Conservation (phyloP, 2,113 vertebrate genomes). For the Propithecus coquereli region DNA sequence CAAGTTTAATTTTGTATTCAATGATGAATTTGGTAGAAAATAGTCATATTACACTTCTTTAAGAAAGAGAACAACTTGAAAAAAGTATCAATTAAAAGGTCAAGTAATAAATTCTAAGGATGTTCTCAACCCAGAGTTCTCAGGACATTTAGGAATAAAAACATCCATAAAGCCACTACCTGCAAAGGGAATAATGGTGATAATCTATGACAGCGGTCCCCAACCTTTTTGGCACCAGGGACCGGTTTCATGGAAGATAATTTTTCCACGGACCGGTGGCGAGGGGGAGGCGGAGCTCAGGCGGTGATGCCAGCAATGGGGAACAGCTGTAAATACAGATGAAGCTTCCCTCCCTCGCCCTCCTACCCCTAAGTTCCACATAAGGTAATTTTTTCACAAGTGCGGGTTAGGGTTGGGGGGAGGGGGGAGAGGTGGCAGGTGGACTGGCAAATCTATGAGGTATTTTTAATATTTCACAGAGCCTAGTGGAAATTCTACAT, state of each 20-base stretch:
- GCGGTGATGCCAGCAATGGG: too few relatives aligned
- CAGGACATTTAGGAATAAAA: not conserved
- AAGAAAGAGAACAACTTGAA: not conserved
- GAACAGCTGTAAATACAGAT: too few relatives aligned
- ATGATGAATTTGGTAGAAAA: not conserved
- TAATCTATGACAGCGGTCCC: not conserved
- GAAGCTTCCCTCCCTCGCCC: too few relatives aligned
- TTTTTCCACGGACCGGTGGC: too few relatives aligned
- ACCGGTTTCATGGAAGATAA: too few relatives aligned
- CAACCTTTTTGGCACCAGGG: too few relatives aligned
- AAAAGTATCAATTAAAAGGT: not conserved
- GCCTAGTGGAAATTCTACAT: not conserved
- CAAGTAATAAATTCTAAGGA: constrained; percentile 25
- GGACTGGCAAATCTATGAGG: not conserved
- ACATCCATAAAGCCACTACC: not conserved
- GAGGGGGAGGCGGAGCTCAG: too few relatives aligned
- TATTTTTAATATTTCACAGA: constrained; percentile 41
- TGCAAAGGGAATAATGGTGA: not conserved
- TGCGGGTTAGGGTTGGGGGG: too few relatives aligned
- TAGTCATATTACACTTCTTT: not conserved
- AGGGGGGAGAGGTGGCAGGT: too few relatives aligned
- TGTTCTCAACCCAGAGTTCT: not conserved
- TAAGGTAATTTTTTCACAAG: too few relatives aligned
- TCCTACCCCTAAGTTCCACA: too few relatives aligned
- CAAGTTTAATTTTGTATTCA: constrained; percentile 12